Evolutionary conservation across 2,888 invertebrate genomes (phyloP).

Genomic region (Synergus gifuensis): DNA sequence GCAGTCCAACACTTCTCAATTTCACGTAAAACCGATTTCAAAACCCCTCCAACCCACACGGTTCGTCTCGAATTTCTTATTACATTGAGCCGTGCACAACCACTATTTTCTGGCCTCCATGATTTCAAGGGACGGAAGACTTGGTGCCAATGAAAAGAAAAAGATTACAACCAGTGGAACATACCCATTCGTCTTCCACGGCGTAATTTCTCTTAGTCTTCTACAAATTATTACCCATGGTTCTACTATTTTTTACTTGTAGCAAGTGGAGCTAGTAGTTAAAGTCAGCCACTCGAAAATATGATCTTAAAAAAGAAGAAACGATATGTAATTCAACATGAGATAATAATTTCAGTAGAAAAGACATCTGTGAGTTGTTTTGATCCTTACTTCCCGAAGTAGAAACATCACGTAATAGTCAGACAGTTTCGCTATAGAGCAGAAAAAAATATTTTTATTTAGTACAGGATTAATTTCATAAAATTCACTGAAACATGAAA

Average conservation of each 20-base stretch:
- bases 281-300: neutral
- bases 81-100: neutral
- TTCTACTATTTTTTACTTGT: neutral
- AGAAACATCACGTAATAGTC: neutral
- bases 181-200: neutral
- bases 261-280: neutral
- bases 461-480: no score
- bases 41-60: slow-evolving; percentile 36
- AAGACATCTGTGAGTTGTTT: neutral
- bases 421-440: neutral
- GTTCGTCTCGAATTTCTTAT: slow-evolving; percentile 39
- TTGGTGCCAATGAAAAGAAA: slow-evolving; percentile 12
- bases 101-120: neutral
- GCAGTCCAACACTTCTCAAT: slow-evolving; percentile 60
- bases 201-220: neutral
- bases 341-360: neutral
- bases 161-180: neutral
- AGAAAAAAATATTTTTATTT: no score
- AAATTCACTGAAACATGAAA: no score
- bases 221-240: neutral
- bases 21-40: slow-evolving; percentile 61
- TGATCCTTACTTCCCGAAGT: neutral
- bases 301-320: neutral
- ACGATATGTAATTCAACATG: no score
- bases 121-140: slow-evolving; percentile 4